These are phyloP conservation scores for Eretmocerus hayati DNA, from an alignment of 2,888 invertebrate genomes.

Conservation along the genomic window DNA sequence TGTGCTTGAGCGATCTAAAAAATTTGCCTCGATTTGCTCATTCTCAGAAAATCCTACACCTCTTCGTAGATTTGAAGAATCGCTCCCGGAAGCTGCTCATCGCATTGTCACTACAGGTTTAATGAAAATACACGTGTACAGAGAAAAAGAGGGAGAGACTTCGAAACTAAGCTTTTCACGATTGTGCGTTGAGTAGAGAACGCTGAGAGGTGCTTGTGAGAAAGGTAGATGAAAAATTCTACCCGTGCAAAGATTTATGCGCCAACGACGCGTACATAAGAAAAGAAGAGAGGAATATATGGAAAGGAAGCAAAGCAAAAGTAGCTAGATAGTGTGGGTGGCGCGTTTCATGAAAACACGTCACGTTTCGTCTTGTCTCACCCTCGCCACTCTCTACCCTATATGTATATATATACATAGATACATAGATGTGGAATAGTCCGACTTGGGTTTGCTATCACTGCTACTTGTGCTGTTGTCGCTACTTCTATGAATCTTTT, in stretches of 20 bases:
- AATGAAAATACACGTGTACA: conserved; percentile 8
- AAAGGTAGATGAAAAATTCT: conserved; percentile 6
- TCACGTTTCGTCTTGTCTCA: conserved; percentile 22
- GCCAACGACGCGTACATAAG: conserved; percentile 4
- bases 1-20: too few relatives aligned
- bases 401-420: too few relatives aligned
- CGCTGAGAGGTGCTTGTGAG: not conserved
- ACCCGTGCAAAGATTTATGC: conserved; percentile 19
- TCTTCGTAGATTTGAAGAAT: not conserved
- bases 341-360: conserved; percentile 20
- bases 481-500: conserved; percentile 17
- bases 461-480: too few relatives aligned
- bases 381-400: not conserved
- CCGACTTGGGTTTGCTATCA: too few relatives aligned
- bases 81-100: not conserved
- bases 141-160: too few relatives aligned
- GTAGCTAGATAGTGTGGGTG: too few relatives aligned
- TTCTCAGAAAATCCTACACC: not conserved
- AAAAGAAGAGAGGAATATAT: not conserved
- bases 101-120: too few relatives aligned
- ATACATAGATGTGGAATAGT: too few relatives aligned
- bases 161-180: too few relatives aligned
- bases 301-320: not conserved
- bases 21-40: too few relatives aligned
- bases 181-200: not conserved